Percentiles rank a stretch among this genome's conserved stretches.
Conservation (phyloP, 2,113 vertebrate species). For the Neofelis nebulosa region DNA sequence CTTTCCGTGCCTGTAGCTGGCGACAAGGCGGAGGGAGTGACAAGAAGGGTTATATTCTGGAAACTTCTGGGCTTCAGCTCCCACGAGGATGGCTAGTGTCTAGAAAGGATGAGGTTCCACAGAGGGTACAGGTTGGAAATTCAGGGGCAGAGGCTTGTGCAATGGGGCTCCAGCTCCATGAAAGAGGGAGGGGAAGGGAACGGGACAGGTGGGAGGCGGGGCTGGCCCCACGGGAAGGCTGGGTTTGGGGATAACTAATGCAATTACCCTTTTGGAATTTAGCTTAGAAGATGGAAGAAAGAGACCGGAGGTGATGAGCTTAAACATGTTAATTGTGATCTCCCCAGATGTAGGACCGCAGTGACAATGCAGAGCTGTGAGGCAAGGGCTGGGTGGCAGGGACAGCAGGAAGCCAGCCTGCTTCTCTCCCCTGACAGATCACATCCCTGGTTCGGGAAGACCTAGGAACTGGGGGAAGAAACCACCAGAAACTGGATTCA, state of each 20-base stretch:
- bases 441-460: not conserved
- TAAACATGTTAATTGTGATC: conserved; percentile 47
- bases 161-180: not conserved
- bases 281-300: conserved; percentile 84
- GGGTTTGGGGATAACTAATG: conserved; percentile 78
- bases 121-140: not conserved
- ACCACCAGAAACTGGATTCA: not conserved
- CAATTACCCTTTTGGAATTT: conserved; percentile 86
- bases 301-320: conserved; percentile 81
- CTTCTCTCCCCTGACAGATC: not conserved
- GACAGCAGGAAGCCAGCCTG: not conserved
- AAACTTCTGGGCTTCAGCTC: not conserved
- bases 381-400: not conserved
- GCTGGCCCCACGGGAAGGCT: conserved; percentile 77
- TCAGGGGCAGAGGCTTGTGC: not conserved
- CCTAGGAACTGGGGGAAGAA: not conserved
- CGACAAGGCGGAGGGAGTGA: not conserved
- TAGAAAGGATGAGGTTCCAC: not conserved
- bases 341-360: not conserved
- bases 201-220: not conserved
- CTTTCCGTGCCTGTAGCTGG: not conserved
- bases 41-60: not conserved
- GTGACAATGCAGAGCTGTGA: not conserved
- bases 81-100: not conserved
- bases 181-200: conserved; percentile 76